Conservation (phyloP, 2,113 vertebrate genomes). For the Indri indri region DNA sequence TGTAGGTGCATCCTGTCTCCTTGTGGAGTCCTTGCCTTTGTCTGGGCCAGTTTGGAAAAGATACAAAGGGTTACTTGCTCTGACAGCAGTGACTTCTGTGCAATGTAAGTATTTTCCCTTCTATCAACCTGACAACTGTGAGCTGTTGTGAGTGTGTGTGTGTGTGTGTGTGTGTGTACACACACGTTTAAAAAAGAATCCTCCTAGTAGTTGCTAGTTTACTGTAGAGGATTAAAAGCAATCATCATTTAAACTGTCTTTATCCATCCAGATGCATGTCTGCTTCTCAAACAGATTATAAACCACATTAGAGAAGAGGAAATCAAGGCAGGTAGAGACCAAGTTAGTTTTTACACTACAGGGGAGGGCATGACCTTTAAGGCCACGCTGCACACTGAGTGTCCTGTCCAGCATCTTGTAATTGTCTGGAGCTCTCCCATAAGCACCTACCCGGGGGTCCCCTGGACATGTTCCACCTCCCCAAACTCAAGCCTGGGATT, state of each 20-base stretch:
- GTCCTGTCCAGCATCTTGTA: background rate
- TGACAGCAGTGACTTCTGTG: background rate
- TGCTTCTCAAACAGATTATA: background rate
- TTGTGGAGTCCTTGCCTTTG: background rate
- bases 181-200: background rate
- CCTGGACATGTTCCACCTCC: background rate
- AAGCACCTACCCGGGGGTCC: background rate
- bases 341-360: background rate
- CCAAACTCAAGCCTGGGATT: background rate
- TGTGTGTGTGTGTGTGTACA: too few relatives aligned
- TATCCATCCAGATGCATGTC: background rate
- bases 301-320: background rate
- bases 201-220: background rate
- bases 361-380: background rate
- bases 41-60: background rate
- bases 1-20: background rate
- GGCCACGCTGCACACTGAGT: rapidly evolving
- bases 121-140: background rate
- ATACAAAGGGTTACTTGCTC: background rate
- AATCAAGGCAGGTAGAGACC: background rate
- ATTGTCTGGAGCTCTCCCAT: background rate
- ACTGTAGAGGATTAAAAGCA: background rate
- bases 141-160: background rate
- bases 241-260: background rate
- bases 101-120: background rate